These are phyloP conservation scores for Dromaius novaehollandiae DNA, from an alignment of 2,113 vertebrate genomes.

Conservation along the genomic window DNA sequence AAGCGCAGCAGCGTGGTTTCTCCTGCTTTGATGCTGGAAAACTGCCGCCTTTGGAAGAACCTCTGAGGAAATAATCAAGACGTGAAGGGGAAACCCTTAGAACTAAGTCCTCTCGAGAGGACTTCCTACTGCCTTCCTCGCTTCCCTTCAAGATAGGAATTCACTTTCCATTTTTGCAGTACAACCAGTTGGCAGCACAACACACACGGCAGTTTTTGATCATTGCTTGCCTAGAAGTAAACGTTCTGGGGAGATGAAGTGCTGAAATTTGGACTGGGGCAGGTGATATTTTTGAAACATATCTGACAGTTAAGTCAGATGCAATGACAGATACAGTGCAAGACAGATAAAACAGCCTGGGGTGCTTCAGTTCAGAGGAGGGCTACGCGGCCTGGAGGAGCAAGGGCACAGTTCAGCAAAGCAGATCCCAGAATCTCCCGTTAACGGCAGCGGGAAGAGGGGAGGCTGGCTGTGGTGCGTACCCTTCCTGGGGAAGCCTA, in stretches of 20 bases:
- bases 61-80: conserved; percentile 13
- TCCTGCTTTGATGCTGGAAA: neutral
- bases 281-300: neutral
- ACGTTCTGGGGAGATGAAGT: neutral
- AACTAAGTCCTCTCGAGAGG: neutral
- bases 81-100: neutral
- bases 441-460: accelerated
- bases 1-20: neutral
- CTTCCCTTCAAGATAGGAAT: neutral
- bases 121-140: neutral
- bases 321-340: neutral
- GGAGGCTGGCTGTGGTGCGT: accelerated
- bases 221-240: neutral
- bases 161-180: neutral
- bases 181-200: neutral
- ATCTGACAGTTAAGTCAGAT: neutral
- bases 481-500: accelerated
- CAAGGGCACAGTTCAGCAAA: accelerated
- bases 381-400: accelerated
- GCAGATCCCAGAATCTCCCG: accelerated
- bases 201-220: neutral
- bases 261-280: neutral
- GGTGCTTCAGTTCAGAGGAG: neutral
- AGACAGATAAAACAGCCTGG: accelerated
- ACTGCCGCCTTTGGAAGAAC: neutral